phyloP scores from a whole-genome alignment of 64 coral and sea anemone species.

The Porites australiensis region DNA sequence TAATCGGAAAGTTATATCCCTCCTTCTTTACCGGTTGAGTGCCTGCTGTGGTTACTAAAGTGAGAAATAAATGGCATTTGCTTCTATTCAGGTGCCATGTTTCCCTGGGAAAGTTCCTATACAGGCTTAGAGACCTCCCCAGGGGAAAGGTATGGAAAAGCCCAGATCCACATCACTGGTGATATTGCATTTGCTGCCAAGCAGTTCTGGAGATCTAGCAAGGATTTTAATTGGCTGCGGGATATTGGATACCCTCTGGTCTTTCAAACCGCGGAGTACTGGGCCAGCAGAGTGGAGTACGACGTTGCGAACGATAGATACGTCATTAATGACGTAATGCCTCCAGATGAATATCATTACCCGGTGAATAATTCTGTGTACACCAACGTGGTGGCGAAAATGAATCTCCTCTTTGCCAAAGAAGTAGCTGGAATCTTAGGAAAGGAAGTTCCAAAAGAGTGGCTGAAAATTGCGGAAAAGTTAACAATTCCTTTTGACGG shows the following conservation, averaged over 20 bases:
- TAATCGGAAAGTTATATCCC: too few relatives aligned
- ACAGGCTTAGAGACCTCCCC: conserved; percentile 89
- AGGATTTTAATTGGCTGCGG: conserved; percentile 76
- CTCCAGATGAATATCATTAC: conserved; percentile 94
- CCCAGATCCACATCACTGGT: conserved; percentile 88
- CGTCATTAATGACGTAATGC: conserved; percentile 95
- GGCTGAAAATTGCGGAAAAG: conserved; percentile 76
- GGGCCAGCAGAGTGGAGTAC: conserved; percentile 88
- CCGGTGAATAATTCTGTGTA: conserved; percentile 94
- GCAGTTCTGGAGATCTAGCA: conserved; percentile 82
- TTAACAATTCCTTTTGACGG: conserved; percentile 83
- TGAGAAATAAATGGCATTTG: background rate
- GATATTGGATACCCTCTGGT: conserved; percentile 80
- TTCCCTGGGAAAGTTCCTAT: conserved; percentile 93
- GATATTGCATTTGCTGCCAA: conserved; percentile 90
- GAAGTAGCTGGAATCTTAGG: conserved; percentile 65
- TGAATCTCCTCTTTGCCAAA: conserved; percentile 86
- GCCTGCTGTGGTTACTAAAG: too few relatives aligned
- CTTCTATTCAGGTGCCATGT: conserved; percentile 81
- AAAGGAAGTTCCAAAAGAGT: conserved; percentile 62
- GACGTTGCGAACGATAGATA: conserved; percentile 53
- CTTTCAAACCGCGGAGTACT: conserved; percentile 87
- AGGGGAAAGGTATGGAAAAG: conserved; percentile 79
- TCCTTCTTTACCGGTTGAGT: too few relatives aligned
- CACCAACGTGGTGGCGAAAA: conserved; percentile 92